These are phyloP conservation scores for Drosophila guanche DNA, from an alignment of 1,140 invertebrate species.

Conservation along the genomic window DNA sequence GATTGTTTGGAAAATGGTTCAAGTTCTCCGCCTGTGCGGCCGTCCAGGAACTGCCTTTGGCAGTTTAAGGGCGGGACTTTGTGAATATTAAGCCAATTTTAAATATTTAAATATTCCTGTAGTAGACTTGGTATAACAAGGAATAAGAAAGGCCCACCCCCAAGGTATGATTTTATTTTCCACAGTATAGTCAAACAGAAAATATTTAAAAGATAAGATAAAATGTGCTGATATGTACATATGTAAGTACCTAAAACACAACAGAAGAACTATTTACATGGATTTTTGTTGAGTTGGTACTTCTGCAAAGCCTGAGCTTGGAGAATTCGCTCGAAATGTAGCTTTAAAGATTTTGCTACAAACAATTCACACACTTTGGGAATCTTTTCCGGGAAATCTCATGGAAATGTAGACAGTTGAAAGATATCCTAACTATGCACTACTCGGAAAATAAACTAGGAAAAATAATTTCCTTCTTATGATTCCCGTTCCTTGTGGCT, in stretches of 20 bases:
- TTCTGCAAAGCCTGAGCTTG: too few species aligned
- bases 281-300: too few species aligned
- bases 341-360: too few species aligned
- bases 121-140: background rate
- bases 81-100: slow-evolving; percentile 68
- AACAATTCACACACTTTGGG: background rate
- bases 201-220: too few species aligned
- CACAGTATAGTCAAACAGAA: too few species aligned
- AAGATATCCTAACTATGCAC: slow-evolving; percentile 26
- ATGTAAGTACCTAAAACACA: too few species aligned
- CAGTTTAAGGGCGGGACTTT: slow-evolving; percentile 47
- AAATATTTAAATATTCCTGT: background rate
- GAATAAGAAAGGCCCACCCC: background rate
- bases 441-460: slow-evolving; percentile 26
- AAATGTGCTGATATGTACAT: too few species aligned
- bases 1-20: slow-evolving; percentile 64
- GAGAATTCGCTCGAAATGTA: too few species aligned
- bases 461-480: slow-evolving; percentile 50
- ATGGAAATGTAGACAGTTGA: background rate
- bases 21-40: slow-evolving; percentile 11
- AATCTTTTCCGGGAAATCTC: background rate
- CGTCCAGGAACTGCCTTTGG: slow-evolving; percentile 13
- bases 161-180: too few species aligned
- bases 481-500: slow-evolving; percentile 27
- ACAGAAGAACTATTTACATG: too few species aligned